These are phyloP conservation scores for Drosophila teissieri DNA, from an alignment of 1,140 invertebrate species.

Conservation along the genomic window DNA sequence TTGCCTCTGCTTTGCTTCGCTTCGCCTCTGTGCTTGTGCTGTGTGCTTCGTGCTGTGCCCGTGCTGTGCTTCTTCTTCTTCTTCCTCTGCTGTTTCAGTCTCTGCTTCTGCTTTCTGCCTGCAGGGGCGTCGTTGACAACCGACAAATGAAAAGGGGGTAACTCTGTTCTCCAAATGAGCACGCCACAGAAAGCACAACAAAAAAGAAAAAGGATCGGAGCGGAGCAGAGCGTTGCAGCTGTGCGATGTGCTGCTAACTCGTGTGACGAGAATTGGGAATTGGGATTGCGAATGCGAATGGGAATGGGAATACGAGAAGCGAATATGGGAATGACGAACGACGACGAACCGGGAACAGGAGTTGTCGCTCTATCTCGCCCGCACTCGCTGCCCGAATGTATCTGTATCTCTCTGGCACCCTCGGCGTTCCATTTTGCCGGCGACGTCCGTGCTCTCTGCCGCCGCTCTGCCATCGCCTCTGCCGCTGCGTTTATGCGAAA, in stretches of 20 bases:
- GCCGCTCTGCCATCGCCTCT: constrained; percentile 49
- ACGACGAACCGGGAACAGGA: constrained; percentile 22
- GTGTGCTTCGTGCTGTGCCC: constrained; percentile 2
- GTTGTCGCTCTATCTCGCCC: constrained; percentile 32
- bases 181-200: constrained; percentile 11
- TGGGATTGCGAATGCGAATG: too few relatives aligned
- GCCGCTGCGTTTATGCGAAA: constrained; percentile 11
- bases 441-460: constrained; percentile 59
- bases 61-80: constrained; percentile 2
- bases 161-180: constrained; percentile 13
- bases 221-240: constrained; percentile 26
- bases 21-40: constrained; percentile 20
- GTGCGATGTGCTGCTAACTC: constrained; percentile 28
- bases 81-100: constrained; percentile 5
- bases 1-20: constrained; percentile 35
- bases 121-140: constrained; percentile 53
- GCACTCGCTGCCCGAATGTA: constrained; percentile 26
- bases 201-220: constrained; percentile 22
- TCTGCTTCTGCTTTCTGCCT: constrained; percentile 23
- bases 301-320: neutral
- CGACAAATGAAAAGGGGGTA: constrained; percentile 16
- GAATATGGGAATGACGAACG: constrained; percentile 10
- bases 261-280: constrained; percentile 16
- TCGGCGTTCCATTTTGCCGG: constrained; percentile 42
- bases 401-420: constrained; percentile 57